Evolutionary conservation across 2,797 vertebrate genomes (phyloP).

Genomic region (Eupleurogrammus muticus): DNA sequence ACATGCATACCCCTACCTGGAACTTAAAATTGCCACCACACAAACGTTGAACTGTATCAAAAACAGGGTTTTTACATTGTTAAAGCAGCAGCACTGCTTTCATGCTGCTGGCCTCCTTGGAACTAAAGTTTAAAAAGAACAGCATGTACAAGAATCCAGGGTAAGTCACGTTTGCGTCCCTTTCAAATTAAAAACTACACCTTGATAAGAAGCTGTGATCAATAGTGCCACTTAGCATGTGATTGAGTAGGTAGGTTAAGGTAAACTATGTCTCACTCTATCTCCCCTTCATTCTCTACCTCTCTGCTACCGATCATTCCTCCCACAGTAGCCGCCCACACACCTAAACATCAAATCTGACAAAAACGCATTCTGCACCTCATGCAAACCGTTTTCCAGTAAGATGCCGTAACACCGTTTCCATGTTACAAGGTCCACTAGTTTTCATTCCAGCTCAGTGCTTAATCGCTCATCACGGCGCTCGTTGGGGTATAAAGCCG

Average conservation of each 20-base stretch:
- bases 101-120: neutral
- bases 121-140: neutral
- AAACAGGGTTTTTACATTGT: neutral
- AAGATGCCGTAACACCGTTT: conserved; percentile 30
- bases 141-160: conserved; percentile 3
- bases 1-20: no score
- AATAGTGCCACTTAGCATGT: conserved; percentile 59
- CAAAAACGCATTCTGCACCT: conserved; percentile 39
- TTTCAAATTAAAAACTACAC: conserved; percentile 38
- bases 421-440: conserved; percentile 44
- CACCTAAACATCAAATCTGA: conserved; percentile 6
- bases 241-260: conserved; percentile 40
- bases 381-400: conserved; percentile 23
- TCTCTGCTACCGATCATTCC: conserved; percentile 16
- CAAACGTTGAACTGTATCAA: neutral
- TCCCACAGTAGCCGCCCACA: conserved; percentile 13
- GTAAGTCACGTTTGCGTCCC: conserved; percentile 7
- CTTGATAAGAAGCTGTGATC: conserved; percentile 61
- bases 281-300: conserved; percentile 7
- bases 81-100: neutral
- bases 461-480: conserved; percentile 49
- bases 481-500: conserved; percentile 42
- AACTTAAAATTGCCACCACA: no score
- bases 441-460: conserved; percentile 41
- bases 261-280: conserved; percentile 28